A percentile compares a stretch with the other conserved stretches of the same genome.
phyloP scores from a whole-genome alignment of 2,888 invertebrate species.

The Melangyna quadrimaculata region DNA sequence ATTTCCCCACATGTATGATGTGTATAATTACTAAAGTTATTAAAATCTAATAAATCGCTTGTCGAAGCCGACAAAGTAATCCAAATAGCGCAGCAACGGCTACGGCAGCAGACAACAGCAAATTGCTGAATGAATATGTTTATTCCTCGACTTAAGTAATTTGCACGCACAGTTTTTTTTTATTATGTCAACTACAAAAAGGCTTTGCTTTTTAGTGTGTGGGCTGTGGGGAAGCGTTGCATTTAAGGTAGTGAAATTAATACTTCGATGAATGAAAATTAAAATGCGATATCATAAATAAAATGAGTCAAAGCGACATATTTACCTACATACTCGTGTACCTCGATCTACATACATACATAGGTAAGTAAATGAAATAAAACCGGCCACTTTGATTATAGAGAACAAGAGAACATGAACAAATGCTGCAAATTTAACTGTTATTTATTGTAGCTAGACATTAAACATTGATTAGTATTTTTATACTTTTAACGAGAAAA shows the following conservation, averaged over 20 bases:
- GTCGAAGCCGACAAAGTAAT: constrained; percentile 30
- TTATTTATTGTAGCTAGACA: no score
- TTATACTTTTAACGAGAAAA: no score
- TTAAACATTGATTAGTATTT: no score
- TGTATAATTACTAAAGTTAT: constrained; percentile 60
- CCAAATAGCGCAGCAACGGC: not conserved
- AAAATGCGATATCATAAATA: no score
- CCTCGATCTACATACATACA: no score
- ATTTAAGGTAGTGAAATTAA: not conserved
- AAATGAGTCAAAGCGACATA: no score
- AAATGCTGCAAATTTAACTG: no score
- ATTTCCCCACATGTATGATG: constrained; percentile 12
- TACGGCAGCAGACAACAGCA: not conserved
- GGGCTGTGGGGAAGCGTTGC: not conserved
- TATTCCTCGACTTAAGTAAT: constrained; percentile 24
- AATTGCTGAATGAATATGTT: constrained; percentile 29
- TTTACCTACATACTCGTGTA: no score
- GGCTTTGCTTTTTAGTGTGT: not conserved
- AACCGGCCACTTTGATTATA: no score
- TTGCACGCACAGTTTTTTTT: constrained; percentile 19
- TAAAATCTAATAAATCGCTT: constrained; percentile 63
- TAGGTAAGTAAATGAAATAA: no score
- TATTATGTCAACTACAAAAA: constrained; percentile 1
- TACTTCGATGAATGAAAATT: not conserved
- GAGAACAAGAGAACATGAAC: no score